Base-by-base conservation (phyloP, 2,113 vertebrate species). In the Glaucidium brasilianum region DNA sequence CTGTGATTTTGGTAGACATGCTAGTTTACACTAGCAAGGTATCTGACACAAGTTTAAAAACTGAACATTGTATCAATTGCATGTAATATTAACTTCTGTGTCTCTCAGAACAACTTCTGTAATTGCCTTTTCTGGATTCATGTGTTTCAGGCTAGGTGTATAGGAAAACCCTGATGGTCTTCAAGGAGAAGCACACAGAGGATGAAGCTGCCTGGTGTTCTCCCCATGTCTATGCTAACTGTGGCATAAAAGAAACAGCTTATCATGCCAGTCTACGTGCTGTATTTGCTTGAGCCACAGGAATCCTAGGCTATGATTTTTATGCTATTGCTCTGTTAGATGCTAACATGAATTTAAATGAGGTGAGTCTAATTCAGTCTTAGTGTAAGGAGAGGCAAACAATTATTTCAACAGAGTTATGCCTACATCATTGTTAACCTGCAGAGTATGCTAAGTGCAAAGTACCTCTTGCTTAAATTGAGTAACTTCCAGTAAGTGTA, bases 201-300 rank as follows among this genome's bases (percentile, higher is more conserved):
- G 7, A 26, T 49, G 39, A 86, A 55, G 23, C 9, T 90, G 5
- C 43, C 45, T 66, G 25, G 17, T 76, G 41, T 43, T 77, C 30
- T 79, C 23, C 15, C 34, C 26, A 6, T 11, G 6, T 35, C 22
- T 26, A 2, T 56, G 6, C 35, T 79, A 27, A 22, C 10, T 23
- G 41, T n/a, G 25, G 6, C 58, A 34, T 39, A 52, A 77, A 86
- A 83, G 15, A 62, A 71, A 15, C 9, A 67, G 29, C 39, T 90
- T 41, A 39, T 66, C 59, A 21, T 3, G 2, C 49, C 76, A 80
- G 30, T 19, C 64, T 75, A 32, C 0, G 0, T 2, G 3, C 7
- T 80, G 21, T 39, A 35, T 77, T 89, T 79, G 3, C 82, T 80
- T 67, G 35, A 89, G 27, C 64, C 56, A 7, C n/a, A 55, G 30